Base-by-base conservation (phyloP, 2,888 invertebrate species). In the Caenorhabditis wallacei region DNA sequence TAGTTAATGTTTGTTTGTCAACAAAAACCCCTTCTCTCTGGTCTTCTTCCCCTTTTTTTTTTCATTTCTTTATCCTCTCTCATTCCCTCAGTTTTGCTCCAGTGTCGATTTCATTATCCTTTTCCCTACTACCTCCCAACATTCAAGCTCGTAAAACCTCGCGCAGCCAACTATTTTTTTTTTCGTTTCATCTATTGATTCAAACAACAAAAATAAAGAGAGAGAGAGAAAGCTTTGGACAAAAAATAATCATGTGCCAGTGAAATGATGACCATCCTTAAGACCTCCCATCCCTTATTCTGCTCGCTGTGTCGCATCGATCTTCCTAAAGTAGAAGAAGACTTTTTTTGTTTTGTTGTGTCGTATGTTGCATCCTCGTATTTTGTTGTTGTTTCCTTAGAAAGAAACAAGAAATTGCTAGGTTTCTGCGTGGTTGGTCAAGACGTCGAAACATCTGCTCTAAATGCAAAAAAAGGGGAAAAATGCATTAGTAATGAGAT, bases 91-190 rank as follows among this genome's bases (percentile, higher is more conserved):
- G 48, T 35, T 63, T 24, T 68, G 40, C 57, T 66, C 30, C 68
- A 59, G 64, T 70, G 64, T 70, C 57, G 51, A 70, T 81, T 69
- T 75, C 70, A 64, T 75, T 81, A 64, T 69, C 61, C 69, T 43
- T 40, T 13, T 46, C 43, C 18, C 59, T 54, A 20, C 54, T 53
- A 53, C 66, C 53, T 53, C 66, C 24, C n/a, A 51, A 20, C 51
- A 51, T 43, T 40, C 40, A 13, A 13, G 57, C 20, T 61, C 46
- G 35, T 51, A 53, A 64, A 63, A 80, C 51, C 53, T 37, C 59
- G 66, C 69, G 48, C 70, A 64, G 1, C 26, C 26, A 61, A 46
- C 53, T 22, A 43, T 43, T 64, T 30, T 56, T 26, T 30, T 5
- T 30, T n/a, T n/a, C n/a, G n/a, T n/a, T n/a, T 26, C 51, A 48